Base-by-base conservation (phyloP, 2,888 invertebrate genomes). In the Campopleginae sp. region DNA sequence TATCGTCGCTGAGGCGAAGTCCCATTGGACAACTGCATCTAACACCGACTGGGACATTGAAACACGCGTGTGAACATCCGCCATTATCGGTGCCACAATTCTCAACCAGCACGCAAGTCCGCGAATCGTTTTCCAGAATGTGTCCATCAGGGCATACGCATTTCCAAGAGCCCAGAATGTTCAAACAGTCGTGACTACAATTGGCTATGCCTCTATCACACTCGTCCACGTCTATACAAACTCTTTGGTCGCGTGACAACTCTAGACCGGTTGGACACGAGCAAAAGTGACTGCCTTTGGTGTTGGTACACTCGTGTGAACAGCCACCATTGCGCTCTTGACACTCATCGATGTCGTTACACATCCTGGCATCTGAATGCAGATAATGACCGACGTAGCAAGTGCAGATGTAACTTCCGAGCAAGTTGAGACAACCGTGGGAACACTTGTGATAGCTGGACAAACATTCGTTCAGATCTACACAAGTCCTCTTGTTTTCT, bases 11-110 rank as follows among this genome's bases (percentile, higher is more conserved):
- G 10, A 94, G 87, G n/a, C 88, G 87, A 85, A 93, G 94, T 0
- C 95, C 95, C 8, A 91, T 86, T 0, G 94, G 94, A 85, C 95
- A 95, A 19, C 92, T 93, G 87, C 96, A 96, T 87, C 93, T 92
- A 87, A 94, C 94, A 38, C 94, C 93, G 0, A 95, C 95, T 0
- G 92, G 90, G 5, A 94, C 93, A 87, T 95, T 95, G 54, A 94
- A 95, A 87, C 97, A 97, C 27, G 94, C 94, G 81, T 96, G 96
- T 5, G 95, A 95, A 90, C 96, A 97, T 46, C 95, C 95, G 0
- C 95, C 96, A 85, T 96, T 95, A 78, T 94, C 94, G 0, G 92
- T 88, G 10, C 92, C 91, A 87, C 96, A 97, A 77, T 95, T 94
- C 92, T 96, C 94, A 17, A 94, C 90, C 31, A 93, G 92, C 12